A percentile compares a stretch with the other conserved stretches of the same genome.
Evolutionary conservation across 2,888 invertebrate genomes (phyloP).

Genomic region (Thumatha senex): DNA sequence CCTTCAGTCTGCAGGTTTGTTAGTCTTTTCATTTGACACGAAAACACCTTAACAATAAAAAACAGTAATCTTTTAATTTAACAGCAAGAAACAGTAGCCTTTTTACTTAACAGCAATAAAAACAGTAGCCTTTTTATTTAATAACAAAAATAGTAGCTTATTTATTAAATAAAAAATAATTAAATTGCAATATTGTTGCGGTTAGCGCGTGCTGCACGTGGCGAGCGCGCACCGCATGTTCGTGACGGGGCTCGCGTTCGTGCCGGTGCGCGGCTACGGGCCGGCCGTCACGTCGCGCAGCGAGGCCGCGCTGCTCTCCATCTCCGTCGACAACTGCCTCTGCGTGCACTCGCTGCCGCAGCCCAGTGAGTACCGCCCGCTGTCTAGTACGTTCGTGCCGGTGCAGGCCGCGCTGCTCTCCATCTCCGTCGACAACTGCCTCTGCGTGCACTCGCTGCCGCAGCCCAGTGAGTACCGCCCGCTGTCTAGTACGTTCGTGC

Average conservation of each 20-base stretch:
- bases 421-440: slow-evolving; percentile 97
- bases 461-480: slow-evolving; percentile 89
- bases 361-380: slow-evolving; percentile 89
- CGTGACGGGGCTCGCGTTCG: slow-evolving; percentile 97
- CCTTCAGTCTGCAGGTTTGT: slow-evolving; percentile 92
- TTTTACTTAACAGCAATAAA: too few species aligned
- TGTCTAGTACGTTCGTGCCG: slow-evolving; percentile 97
- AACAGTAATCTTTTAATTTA: too few species aligned
- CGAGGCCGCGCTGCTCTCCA: slow-evolving; percentile 95
- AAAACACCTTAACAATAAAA: too few species aligned
- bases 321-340: slow-evolving; percentile 97
- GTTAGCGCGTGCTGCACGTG: slow-evolving; percentile 93
- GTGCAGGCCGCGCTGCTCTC: slow-evolving; percentile 94
- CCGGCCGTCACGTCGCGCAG: slow-evolving; percentile 88
- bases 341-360: slow-evolving; percentile 94
- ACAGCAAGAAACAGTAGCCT: too few species aligned
- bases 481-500: too few species aligned
- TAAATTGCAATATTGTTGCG: too few species aligned
- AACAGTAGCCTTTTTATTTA: too few species aligned
- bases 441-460: slow-evolving; percentile 94
- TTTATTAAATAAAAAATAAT: too few species aligned
- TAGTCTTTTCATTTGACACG: too few species aligned
- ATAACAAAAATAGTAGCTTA: too few species aligned
- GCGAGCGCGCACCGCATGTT: slow-evolving; percentile 96
- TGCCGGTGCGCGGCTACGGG: slow-evolving; percentile 89